phyloP scores from a whole-genome alignment of 2,888 invertebrate genomes.

The Galerucella pusilla region DNA sequence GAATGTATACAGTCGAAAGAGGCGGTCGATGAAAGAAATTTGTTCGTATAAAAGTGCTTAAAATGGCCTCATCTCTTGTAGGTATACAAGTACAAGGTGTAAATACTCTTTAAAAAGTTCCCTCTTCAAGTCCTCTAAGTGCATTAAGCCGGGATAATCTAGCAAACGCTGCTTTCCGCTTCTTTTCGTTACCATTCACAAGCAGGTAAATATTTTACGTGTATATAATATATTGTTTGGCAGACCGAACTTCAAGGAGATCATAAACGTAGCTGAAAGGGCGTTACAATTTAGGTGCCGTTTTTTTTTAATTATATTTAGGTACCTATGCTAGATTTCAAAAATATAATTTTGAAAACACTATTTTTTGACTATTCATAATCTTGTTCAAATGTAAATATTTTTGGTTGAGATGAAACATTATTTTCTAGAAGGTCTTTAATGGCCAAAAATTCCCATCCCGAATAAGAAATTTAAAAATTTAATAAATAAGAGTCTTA shows the following conservation, averaged over 20 bases:
- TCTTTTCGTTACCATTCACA: conserved; percentile 38
- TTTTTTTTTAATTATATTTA: neutral
- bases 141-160: conserved; percentile 46
- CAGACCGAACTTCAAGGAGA: neutral
- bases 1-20: conserved; percentile 4
- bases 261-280: neutral
- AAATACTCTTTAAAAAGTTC: conserved; percentile 36
- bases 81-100: conserved; percentile 32
- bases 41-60: conserved; percentile 18
- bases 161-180: conserved; percentile 25
- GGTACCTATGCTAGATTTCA: neutral
- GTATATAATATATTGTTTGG: conserved; percentile 26
- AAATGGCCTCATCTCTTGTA: conserved; percentile 18
- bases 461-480: too few species aligned
- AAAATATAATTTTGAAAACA: too few species aligned
- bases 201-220: conserved; percentile 43
- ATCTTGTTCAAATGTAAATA: too few species aligned
- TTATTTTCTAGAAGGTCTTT: too few species aligned
- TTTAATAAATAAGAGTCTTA: too few species aligned
- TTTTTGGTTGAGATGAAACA: too few species aligned
- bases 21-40: conserved; percentile 16
- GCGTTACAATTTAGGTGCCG: neutral
- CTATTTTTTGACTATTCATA: too few species aligned
- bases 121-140: conserved; percentile 41
- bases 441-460: too few species aligned